Conservation (phyloP, 1,140 invertebrate species). For the Halesus radiatus region DNA sequence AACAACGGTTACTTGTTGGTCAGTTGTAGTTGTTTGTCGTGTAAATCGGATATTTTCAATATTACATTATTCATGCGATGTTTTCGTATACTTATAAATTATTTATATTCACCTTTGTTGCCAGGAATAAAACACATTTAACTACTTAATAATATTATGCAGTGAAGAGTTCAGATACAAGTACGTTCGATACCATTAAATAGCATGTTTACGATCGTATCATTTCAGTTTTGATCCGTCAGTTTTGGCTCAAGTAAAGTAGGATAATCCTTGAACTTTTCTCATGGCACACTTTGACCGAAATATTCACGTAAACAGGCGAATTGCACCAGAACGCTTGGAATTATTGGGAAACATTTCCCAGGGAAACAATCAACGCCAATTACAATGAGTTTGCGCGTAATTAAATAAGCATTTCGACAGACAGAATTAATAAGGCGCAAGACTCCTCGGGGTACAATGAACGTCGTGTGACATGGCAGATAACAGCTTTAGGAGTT, state of each 20-base stretch:
- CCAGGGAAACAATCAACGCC: constrained; percentile 7
- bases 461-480: background rate
- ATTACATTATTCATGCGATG: constrained; percentile 13
- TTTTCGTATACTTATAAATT: background rate
- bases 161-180: too few species aligned
- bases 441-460: constrained; percentile 2
- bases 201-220: too few species aligned
- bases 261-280: constrained; percentile 23
- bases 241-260: too few species aligned
- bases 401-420: constrained; percentile 2
- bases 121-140: background rate
- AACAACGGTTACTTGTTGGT: too few species aligned
- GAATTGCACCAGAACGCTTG: constrained; percentile 16
- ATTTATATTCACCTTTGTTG: background rate
- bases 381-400: background rate
- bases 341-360: background rate
- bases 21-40: background rate
- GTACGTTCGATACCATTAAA: too few species aligned
- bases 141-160: too few species aligned
- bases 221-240: too few species aligned
- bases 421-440: background rate
- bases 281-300: background rate
- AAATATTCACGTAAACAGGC: background rate
- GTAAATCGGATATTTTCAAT: constrained; percentile 2
- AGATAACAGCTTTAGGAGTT: constrained; percentile 2